These are phyloP conservation scores for Apamea epomidion DNA, from an alignment of 2,888 invertebrate species.

Conservation along the genomic window DNA sequence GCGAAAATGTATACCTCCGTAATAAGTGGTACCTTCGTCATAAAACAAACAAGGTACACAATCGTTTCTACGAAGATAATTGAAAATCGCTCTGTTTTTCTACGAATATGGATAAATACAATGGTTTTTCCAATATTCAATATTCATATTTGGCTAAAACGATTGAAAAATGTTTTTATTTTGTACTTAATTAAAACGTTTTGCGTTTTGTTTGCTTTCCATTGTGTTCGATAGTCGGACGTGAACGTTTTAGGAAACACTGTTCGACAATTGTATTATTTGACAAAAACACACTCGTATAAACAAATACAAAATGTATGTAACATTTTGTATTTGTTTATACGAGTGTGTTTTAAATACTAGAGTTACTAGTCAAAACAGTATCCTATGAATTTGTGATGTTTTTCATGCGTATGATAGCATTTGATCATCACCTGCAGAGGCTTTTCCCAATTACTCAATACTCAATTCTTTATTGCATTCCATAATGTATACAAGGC, in stretches of 20 bases:
- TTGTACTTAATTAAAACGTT: constrained; percentile 47
- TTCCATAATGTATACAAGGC: no score
- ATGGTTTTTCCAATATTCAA: constrained; percentile 43
- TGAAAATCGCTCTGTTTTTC: constrained; percentile 19
- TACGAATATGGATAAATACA: constrained; percentile 33
- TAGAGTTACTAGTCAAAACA: neutral
- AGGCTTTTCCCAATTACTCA: neutral
- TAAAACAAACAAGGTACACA: neutral
- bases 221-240: constrained; percentile 26
- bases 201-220: constrained; percentile 41
- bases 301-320: no score
- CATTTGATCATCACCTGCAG: neutral
- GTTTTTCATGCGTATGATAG: neutral
- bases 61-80: constrained; percentile 2
- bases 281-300: no score
- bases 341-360: constrained; percentile 10
- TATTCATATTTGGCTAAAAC: constrained; percentile 43
- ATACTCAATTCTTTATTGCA: no score
- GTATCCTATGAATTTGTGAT: neutral
- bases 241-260: constrained; percentile 33
- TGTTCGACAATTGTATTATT: constrained; percentile 23
- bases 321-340: constrained; percentile 12
- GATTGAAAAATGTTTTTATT: constrained; percentile 44
- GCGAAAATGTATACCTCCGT: neutral
- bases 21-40: neutral